Base-by-base conservation (phyloP, 2,113 vertebrate genomes). In the Stercorarius parasiticus region DNA sequence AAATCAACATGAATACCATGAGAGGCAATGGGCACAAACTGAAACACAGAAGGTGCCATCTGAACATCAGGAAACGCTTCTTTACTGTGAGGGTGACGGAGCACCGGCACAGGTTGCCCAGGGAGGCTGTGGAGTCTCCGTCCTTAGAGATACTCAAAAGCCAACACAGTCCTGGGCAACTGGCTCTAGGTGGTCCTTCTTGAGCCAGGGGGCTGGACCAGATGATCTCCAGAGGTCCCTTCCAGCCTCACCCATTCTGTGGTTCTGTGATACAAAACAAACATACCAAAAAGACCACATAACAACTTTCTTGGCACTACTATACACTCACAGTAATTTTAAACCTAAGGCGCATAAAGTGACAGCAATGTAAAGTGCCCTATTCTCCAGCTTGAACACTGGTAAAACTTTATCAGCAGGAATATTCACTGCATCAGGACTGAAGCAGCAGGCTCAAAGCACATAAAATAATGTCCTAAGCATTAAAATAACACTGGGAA, bases 281-380 rank as follows among this genome's bases (percentile, higher is more conserved):
- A 67, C 6, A 20, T 25, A 73, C 17, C 22, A n/a, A 62, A 83
- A 71, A 58, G 73, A 95, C 22, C 72, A 86, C 50, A 26, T 38
- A 40, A 71, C 52, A 84, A 72, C 13, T 74, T 70, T 66, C 71
- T 90, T 97, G 94, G 97, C 95, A 93, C 82, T 78, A 53, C 64
- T 45, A 53, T 5, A 55, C 15, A 45, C 43, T 93, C 50, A 66
- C 23, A 40, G 40, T 27, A 23, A 43, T 86, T 94, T 93, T 88
- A 92, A 94, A 91, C 38, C 56, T 76, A 86, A 25, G 15, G 77
- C 1, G 18, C 66, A 72, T 69, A 26, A 81, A 90, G 62, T 74
- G 72, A 61, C 38, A 90, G 59, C n/a, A 65, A 58, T 12, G 22
- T 67, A 49, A 96, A 95, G 82, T 56, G 76, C 67, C 20, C 32